Evolutionary conservation across 1,140 invertebrate species (phyloP).

Genomic region (Drosophila melanogaster): Release_6_plus_ISO1_MT NT_033777.3:15635501-15636000

Average conservation of each 20-base stretch:
- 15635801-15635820: neutral
- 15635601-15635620: neutral
- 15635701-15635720: too few species aligned
- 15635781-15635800: neutral
- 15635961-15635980: neutral
- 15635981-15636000: neutral
- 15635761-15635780: neutral
- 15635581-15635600: neutral
- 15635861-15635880: neutral
- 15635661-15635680: neutral
- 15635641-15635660: neutral
- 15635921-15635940: neutral
- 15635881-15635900: neutral
- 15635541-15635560: slow-evolving; percentile 1
- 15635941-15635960: neutral
- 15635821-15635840: neutral
- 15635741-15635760: slow-evolving; percentile 4
- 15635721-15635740: neutral
- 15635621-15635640: slow-evolving; percentile 8
- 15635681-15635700: neutral
- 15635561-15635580: neutral
- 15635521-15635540: neutral
- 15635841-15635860: neutral
- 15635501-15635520: too few species aligned
- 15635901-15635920: neutral